These are phyloP conservation scores for Barbus barbus DNA, from an alignment of 2,113 vertebrate species.

Conservation along the genomic window DNA sequence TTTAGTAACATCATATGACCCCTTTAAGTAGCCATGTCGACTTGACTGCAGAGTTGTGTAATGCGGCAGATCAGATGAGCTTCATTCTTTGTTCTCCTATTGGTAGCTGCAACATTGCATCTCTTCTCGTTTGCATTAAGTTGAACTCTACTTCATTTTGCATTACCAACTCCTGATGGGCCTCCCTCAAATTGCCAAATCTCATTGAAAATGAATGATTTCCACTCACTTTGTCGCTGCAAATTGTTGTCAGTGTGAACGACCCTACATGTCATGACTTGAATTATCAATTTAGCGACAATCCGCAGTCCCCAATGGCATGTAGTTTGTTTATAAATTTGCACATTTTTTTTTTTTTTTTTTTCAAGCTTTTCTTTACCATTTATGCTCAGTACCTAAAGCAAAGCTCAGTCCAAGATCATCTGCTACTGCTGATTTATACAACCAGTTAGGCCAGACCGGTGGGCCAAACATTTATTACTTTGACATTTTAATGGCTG, in stretches of 20 bases:
- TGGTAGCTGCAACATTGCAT: background rate
- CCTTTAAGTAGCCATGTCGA: background rate
- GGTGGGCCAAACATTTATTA: slow-evolving; percentile 17
- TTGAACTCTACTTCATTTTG: background rate
- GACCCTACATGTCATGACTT: background rate
- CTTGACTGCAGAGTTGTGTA: background rate
- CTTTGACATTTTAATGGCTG: slow-evolving; percentile 34
- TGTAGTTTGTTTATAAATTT: background rate
- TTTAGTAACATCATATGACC: too few relatives aligned
- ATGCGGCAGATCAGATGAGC: background rate
- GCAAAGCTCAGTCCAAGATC: slow-evolving; percentile 15
- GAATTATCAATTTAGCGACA: background rate
- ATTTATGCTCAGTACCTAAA: background rate
- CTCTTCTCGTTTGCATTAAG: background rate
- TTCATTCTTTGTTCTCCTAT: background rate
- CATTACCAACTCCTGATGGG: background rate
- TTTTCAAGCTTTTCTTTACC: background rate
- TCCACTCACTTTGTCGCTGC: background rate
- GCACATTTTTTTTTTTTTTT: background rate
- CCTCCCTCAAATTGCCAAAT: background rate
- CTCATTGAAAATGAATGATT: background rate
- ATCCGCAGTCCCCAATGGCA: background rate
- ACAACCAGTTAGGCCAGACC: slow-evolving; percentile 3
- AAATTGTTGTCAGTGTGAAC: slow-evolving; percentile 3
- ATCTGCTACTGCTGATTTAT: slow-evolving; percentile 43